Evolutionary conservation across 2,113 vertebrate genomes (phyloP), one percentile per base, ranked within the genome.

Genomic region (Oncorhynchus mykiss): DNA sequence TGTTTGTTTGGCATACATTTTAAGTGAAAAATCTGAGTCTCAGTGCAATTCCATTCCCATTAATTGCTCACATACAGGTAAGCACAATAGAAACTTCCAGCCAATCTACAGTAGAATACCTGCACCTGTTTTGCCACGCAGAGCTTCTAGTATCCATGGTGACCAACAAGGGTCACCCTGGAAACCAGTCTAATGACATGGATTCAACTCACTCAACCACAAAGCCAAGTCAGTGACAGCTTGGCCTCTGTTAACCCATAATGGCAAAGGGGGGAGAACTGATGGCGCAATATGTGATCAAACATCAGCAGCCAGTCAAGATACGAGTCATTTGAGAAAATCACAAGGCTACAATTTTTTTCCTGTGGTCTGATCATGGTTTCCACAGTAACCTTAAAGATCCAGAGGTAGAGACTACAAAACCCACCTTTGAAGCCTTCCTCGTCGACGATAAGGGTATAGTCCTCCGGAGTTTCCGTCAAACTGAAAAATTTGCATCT

Each of bases 401-500:
- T 67, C 51, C 24, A 39, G 29, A 49, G n/a, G 51, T 22, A 49
- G 71, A 67, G 49, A 31, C 72, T 34, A 60, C 20, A 70, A 66
- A 78, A 77, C 95, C 85, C 70, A 99, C 98, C 98, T 89, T 98
- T 94, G 85, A 99, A 99, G 80, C 98, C 98, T 74, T 99, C 98
- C 90, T 99, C 97, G n/a, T 99, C 97, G 1, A 99, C 97, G 0
- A 99, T 99, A 82, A 99, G 97, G 79, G 98, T 99, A 86, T 98
- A 99, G 85, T 99, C 98, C 91, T 99, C 98, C 0, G 98, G 98
- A 1, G 97, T 99, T 92, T 99, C 97, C 0, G 97, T 99, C 90
- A 99, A 89, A 82, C 97, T 99, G 93, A 99, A 99, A 87, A 99
- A 99, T 91, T 99, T 99, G 90, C 98, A 99, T 89, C 98, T 99